A percentile compares a stretch with the other conserved stretches of the same genome.
phyloP scores from a whole-genome alignment of 2,797 vertebrate species.

The Luscinia megarhynchos region DNA sequence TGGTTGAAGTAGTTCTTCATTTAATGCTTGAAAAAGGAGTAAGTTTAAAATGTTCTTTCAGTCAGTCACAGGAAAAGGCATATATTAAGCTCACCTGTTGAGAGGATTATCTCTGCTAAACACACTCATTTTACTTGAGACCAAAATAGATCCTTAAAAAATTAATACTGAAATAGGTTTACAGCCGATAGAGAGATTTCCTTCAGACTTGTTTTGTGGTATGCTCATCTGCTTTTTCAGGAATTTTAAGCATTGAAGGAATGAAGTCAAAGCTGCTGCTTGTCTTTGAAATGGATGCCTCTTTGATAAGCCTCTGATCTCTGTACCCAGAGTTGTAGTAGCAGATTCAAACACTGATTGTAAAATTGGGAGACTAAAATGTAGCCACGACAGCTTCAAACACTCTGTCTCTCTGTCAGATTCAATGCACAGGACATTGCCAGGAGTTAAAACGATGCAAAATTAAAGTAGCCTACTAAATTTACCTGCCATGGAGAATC shows the following conservation, averaged over 20 bases:
- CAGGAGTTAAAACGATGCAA: conserved; percentile 65
- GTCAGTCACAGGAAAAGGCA: conserved; percentile 21
- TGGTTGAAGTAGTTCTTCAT: conserved; percentile 31
- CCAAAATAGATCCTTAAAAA: conserved; percentile 58
- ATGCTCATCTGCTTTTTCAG: conserved; percentile 53
- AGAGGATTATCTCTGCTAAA: conserved; percentile 66
- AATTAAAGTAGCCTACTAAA: conserved; percentile 74
- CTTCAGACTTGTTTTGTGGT: conserved; percentile 53
- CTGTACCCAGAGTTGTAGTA: conserved; percentile 56
- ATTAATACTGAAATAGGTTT: conserved; percentile 41
- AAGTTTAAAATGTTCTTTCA: conserved; percentile 18
- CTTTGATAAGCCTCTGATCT: conserved; percentile 74
- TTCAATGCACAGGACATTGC: conserved; percentile 66
- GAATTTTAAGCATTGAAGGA: conserved; percentile 62
- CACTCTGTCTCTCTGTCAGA: conserved; percentile 64
- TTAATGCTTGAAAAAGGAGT: conserved; percentile 39
- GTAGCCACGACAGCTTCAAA: conserved; percentile 62
- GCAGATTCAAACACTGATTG: conserved; percentile 71
- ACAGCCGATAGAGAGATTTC: conserved; percentile 10
- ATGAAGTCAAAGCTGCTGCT: conserved; percentile 68
- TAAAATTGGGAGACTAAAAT: conserved; percentile 68
- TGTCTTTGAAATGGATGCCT: conserved; percentile 69
- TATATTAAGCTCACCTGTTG: conserved; percentile 62
- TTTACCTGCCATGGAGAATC: conserved; percentile 69
- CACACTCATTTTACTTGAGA: conserved; percentile 36